Percentiles rank a stretch among this genome's conserved stretches.
Evolutionary conservation across 1,140 invertebrate species (phyloP).

Genomic region (Drosophila athabasca): DNA sequence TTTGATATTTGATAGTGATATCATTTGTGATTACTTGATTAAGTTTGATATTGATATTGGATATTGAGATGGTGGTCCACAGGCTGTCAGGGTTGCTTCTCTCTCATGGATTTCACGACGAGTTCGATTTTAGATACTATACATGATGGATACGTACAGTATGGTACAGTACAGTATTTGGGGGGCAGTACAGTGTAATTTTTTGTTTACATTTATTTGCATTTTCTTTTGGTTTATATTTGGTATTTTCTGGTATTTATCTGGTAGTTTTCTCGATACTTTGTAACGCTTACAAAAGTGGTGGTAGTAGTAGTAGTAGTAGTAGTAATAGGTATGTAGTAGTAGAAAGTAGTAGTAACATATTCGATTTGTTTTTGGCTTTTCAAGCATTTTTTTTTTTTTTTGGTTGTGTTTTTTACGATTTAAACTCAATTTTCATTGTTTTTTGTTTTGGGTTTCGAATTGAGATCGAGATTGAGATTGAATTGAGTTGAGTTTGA

Average conservation of each 20-base stretch:
- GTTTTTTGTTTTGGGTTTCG: constrained; percentile 25
- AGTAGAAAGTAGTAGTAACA: constrained; percentile 72
- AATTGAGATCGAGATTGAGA: constrained; percentile 32
- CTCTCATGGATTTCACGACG: too few relatives aligned
- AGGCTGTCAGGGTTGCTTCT: too few relatives aligned
- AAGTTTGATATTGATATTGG: too few relatives aligned
- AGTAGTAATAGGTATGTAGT: constrained; percentile 65
- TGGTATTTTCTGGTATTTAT: constrained; percentile 21
- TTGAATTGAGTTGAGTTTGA: constrained; percentile 40
- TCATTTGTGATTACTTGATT: too few relatives aligned
- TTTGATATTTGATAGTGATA: too few relatives aligned
- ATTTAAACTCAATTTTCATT: constrained; percentile 38
- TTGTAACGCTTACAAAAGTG: constrained; percentile 39
- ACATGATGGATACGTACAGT: constrained; percentile 23
- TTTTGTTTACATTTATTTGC: constrained; percentile 17
- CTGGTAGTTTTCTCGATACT: constrained; percentile 22
- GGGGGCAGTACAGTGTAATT: constrained; percentile 40
- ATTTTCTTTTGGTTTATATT: constrained; percentile 30
- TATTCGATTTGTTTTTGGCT: constrained; percentile 57
- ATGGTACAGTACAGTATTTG: constrained; percentile 8
- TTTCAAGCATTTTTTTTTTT: constrained; percentile 43
- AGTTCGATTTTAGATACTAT: background rate
- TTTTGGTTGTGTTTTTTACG: constrained; percentile 18
- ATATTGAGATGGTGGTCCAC: too few relatives aligned
- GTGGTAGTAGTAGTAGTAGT: constrained; percentile 43